Base-by-base conservation (phyloP, 2,113 vertebrate species). In the Myotis davidii region DNA sequence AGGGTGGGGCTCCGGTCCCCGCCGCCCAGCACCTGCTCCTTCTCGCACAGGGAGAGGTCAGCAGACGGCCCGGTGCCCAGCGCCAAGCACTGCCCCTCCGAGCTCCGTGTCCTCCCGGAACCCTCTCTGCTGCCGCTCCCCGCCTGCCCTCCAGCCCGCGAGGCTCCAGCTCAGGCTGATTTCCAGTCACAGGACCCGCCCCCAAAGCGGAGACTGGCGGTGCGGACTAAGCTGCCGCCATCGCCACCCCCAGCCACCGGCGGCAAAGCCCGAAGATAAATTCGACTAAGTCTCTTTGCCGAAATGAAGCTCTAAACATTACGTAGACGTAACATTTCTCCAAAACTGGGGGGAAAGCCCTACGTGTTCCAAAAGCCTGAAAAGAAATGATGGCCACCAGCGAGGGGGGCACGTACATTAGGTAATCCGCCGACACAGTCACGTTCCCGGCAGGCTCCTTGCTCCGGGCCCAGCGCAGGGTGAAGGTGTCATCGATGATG, bases 401-500 rank as follows among this genome's bases (percentile, higher is more conserved):
- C 9, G 69, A 93, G 23, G 1, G 1, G 37, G 48, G 56, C 10
- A 89, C 98, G 64, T 96, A 98, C 98, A 2, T 85, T 56, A 16
- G 48, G 91, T 97, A 98, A 2, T 98, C 32, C 10, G 96, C 97
- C 42, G 98, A 98, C 54, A 98, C 98, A 0, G 96, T 98, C 39
- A 98, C 94, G 0, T 42, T 69, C 84, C 69, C 34, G 0, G 42
- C 1, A 2, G 4, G 27, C 0, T 91, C 78, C 0, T 5, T 0
- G 37, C 94, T 82, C 37, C 70, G 37, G 5, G 37, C 78, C 98
- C 98, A 98, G 29, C 18, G 94, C 37, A 98, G 95, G 17, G 50
- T 97, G 59, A 98, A 98, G 23, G 90, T 97, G 23, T 98, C 97
- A 82, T 98, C 98, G 56, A 98, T 23, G 74, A 85, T 88, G 1